phyloP scores from a whole-genome alignment of 2,113 vertebrate genomes.

The Crotalus tigris region DNA sequence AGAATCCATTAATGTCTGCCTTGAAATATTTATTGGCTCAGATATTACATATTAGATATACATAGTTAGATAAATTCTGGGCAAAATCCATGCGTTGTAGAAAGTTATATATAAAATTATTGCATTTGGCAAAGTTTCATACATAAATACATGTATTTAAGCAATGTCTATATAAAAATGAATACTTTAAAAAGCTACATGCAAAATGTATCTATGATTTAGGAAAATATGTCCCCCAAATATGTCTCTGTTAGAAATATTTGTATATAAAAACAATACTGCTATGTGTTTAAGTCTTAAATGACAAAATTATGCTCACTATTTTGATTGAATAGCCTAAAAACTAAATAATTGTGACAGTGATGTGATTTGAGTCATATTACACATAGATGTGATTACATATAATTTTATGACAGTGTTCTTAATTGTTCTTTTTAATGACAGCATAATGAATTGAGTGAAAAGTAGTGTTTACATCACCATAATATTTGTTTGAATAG shows the following conservation, averaged over 20 bases:
- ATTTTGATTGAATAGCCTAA: background rate
- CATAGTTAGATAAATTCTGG: background rate
- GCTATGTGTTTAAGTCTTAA: background rate
- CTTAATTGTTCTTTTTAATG: conserved; percentile 27
- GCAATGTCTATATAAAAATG: background rate
- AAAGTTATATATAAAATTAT: background rate
- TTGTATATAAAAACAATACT: background rate
- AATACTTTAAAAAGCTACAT: background rate
- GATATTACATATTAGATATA: background rate
- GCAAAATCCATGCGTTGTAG: background rate
- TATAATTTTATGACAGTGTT: background rate
- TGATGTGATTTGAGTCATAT: background rate
- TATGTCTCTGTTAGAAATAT: background rate
- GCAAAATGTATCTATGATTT: background rate
- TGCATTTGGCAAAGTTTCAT: background rate
- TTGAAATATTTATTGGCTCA: background rate
- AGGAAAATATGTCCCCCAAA: background rate
- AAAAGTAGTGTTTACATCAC: background rate
- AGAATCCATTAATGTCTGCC: background rate
- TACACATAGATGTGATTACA: background rate
- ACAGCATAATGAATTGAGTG: background rate
- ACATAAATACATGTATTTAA: background rate
- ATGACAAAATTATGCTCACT: background rate
- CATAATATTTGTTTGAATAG: background rate
- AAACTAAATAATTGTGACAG: background rate